Percentiles rank a stretch among this genome's conserved stretches.
These are phyloP conservation scores for Anniella stebbinsi DNA, from an alignment of 2,797 vertebrate species.

Conservation along the genomic window DNA sequence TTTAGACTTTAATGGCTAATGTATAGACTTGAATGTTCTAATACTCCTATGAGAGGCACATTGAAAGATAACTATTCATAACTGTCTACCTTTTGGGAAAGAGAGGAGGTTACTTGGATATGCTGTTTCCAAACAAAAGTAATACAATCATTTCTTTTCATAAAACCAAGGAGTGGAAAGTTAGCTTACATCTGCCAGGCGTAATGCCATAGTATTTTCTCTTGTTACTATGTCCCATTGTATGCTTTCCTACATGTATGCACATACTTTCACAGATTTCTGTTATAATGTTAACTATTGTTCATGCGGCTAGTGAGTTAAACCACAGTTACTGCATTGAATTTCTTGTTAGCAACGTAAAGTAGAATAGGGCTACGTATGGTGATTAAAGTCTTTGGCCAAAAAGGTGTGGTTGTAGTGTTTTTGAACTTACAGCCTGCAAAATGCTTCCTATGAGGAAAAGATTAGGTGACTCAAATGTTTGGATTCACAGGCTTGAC, in stretches of 20 bases:
- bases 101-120: constrained; percentile 16
- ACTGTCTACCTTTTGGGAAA: constrained; percentile 12
- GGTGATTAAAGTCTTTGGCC: background rate
- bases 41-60: constrained; percentile 49
- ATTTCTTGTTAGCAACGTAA: background rate
- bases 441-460: background rate
- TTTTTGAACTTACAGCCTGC: background rate
- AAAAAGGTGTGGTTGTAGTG: background rate
- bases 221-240: background rate
- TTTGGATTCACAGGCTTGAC: background rate
- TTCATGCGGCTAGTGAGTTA: background rate
- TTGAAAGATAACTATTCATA: constrained; percentile 40
- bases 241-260: background rate
- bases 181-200: constrained; percentile 1
- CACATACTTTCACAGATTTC: constrained; percentile 17
- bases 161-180: background rate
- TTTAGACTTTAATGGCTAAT: constrained; percentile 62
- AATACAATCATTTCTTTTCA: background rate
- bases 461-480: background rate
- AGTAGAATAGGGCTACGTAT: background rate
- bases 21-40: constrained; percentile 47
- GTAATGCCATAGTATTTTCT: background rate
- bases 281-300: constrained; percentile 18
- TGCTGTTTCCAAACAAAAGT: constrained; percentile 23
- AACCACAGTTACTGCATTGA: background rate